A percentile compares a stretch with the other conserved stretches of the same genome.
These are phyloP conservation scores for Cliona cf. orientalis DNA, from an alignment of 37 sponge, comb jelly and placozoan genomes.

Conservation along the genomic window DNA sequence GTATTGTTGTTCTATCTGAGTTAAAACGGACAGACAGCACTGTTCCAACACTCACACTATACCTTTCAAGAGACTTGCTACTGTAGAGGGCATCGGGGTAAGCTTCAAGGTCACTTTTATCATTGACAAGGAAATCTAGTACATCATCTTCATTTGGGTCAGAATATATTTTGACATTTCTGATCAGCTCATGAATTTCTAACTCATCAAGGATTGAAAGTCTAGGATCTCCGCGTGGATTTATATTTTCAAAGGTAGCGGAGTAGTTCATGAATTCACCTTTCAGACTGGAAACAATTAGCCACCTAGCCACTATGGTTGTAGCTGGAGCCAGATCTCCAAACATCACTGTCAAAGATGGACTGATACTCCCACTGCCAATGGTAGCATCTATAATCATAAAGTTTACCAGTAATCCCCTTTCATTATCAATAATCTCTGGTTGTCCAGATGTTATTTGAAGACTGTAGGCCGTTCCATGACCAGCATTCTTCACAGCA, in stretches of 20 bases:
- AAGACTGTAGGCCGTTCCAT: constrained; percentile 23
- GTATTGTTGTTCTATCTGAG: not conserved
- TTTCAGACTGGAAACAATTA: constrained; percentile 32
- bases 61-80: constrained; percentile 25
- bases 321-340: constrained; percentile 25
- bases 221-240: constrained; percentile 39
- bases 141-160: constrained; percentile 14
- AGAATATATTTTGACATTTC: constrained; percentile 21
- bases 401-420: constrained; percentile 30
- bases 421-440: constrained; percentile 56
- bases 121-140: constrained; percentile 46
- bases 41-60: constrained; percentile 17
- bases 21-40: not conserved
- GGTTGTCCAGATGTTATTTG: constrained; percentile 36
- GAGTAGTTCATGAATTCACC: constrained; percentile 41
- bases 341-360: constrained; percentile 23
- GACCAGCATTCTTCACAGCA: constrained; percentile 34
- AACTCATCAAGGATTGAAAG: constrained; percentile 40
- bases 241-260: constrained; percentile 35
- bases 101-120: not conserved
- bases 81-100: constrained; percentile 30
- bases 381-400: constrained; percentile 45
- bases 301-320: constrained; percentile 37
- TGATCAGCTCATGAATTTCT: constrained; percentile 31
- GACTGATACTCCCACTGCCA: constrained; percentile 22